Evolutionary conservation across 1,140 invertebrate genomes (phyloP).

Genomic region (Zelostemma sp.): DNA sequence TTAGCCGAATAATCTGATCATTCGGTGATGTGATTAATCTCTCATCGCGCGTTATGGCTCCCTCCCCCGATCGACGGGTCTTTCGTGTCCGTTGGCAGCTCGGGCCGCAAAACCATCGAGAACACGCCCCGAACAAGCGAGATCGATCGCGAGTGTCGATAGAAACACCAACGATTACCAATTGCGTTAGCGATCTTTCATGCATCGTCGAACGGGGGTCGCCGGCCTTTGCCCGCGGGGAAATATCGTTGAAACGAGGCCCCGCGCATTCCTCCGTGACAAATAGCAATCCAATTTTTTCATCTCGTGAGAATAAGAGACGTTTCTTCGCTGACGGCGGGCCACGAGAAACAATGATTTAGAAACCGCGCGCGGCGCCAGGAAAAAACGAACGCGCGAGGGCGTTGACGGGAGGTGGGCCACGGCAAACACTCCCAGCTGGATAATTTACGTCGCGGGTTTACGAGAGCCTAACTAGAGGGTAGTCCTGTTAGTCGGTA

Average conservation of each 20-base stretch:
- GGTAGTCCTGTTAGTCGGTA: constrained; percentile 52
- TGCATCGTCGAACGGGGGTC: constrained; percentile 32
- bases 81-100: constrained; percentile 32
- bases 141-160: constrained; percentile 42
- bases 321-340: no score
- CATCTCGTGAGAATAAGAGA: no score
- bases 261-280: no score
- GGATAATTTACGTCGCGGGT: constrained; percentile 63
- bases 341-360: no score
- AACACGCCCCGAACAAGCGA: constrained; percentile 38
- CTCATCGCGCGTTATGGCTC: constrained; percentile 48
- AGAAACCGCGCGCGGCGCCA: no score
- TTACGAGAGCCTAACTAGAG: constrained; percentile 66
- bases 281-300: no score
- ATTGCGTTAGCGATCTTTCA: constrained; percentile 36
- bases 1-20: constrained; percentile 53
- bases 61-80: constrained; percentile 21
- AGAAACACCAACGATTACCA: constrained; percentile 41
- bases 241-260: no score
- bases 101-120: constrained; percentile 42
- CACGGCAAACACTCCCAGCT: constrained; percentile 63
- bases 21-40: constrained; percentile 46
- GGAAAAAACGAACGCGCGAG: constrained; percentile 47
- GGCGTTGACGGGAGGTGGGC: constrained; percentile 69
- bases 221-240: constrained; percentile 24